Evolutionary conservation across 2,113 vertebrate species (phyloP).

Genomic region (Galemys pyrenaicus): DNA sequence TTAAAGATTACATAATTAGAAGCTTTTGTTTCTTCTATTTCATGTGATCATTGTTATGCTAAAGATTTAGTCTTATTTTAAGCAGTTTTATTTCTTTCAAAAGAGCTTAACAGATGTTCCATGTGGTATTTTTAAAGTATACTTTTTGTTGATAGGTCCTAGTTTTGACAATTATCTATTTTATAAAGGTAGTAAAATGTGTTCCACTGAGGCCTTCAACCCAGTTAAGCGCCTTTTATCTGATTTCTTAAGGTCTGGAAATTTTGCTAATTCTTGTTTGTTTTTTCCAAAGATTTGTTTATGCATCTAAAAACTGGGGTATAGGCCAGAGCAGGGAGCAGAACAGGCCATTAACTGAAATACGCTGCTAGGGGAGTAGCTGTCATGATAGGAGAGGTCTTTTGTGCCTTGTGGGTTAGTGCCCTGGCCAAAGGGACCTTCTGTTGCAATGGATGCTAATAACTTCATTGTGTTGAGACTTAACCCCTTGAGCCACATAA

Average conservation of each 20-base stretch:
- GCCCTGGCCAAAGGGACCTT: too few relatives aligned
- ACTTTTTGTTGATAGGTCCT: background rate
- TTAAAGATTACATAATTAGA: background rate
- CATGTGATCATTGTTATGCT: background rate
- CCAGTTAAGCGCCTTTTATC: slow-evolving; percentile 51
- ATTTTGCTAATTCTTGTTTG: slow-evolving; percentile 35
- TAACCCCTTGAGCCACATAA: too few relatives aligned
- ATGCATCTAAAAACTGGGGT: too few relatives aligned
- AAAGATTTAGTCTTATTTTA: background rate
- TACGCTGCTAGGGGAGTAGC: too few relatives aligned
- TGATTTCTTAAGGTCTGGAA: slow-evolving; percentile 42
- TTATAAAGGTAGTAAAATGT: slow-evolving; percentile 22
- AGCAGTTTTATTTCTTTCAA: background rate
- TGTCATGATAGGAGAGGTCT: too few relatives aligned
- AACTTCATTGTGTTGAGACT: too few relatives aligned
- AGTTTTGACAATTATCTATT: slow-evolving; percentile 54
- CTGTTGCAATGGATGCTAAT: too few relatives aligned
- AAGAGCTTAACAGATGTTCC: background rate
- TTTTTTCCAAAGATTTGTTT: too few relatives aligned
- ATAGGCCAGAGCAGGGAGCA: too few relatives aligned
- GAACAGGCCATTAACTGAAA: too few relatives aligned
- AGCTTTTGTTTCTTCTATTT: background rate
- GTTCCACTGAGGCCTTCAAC: slow-evolving; percentile 30
- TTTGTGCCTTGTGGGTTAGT: too few relatives aligned
- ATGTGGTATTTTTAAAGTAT: background rate